Evolutionary conservation across 2,888 invertebrate genomes (phyloP).

Genomic region (Latheticus oryzae): DNA sequence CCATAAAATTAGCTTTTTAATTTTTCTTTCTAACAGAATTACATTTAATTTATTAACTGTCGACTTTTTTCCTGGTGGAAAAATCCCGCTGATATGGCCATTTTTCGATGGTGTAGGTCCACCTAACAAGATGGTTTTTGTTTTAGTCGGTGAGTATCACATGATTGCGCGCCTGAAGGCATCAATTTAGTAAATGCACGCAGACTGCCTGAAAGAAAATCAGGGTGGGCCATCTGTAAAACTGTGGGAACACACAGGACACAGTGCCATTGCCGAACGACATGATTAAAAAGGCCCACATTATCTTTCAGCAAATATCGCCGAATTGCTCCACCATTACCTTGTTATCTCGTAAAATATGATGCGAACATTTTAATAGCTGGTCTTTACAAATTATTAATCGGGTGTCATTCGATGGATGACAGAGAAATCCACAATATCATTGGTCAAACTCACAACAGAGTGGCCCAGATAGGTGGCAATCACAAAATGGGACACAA

Average conservation of each 20-base stretch:
- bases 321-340: conserved; percentile 18
- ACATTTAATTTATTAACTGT: neutral
- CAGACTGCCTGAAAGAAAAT: conserved; percentile 36
- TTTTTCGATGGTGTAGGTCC: conserved; percentile 39
- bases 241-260: conserved; percentile 35
- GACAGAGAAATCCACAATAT: too few relatives aligned
- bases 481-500: too few relatives aligned
- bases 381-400: too few relatives aligned
- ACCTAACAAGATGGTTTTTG: conserved; percentile 34
- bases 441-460: too few relatives aligned
- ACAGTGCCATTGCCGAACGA: conserved; percentile 18
- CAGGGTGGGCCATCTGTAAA: conserved; percentile 32
- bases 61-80: neutral
- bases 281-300: conserved; percentile 29
- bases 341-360: conserved; percentile 32
- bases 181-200: conserved; percentile 42
- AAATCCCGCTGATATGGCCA: too few relatives aligned
- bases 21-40: neutral
- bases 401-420: too few relatives aligned
- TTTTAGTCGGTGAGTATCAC: conserved; percentile 35
- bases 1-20: neutral
- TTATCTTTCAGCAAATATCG: conserved; percentile 34
- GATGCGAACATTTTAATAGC: too few relatives aligned
- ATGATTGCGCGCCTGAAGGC: conserved; percentile 38
- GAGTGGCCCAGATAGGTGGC: too few relatives aligned